These are phyloP conservation scores for Microtus montanus DNA, from an alignment of 2,113 vertebrate genomes.

Conservation along the genomic window DNA sequence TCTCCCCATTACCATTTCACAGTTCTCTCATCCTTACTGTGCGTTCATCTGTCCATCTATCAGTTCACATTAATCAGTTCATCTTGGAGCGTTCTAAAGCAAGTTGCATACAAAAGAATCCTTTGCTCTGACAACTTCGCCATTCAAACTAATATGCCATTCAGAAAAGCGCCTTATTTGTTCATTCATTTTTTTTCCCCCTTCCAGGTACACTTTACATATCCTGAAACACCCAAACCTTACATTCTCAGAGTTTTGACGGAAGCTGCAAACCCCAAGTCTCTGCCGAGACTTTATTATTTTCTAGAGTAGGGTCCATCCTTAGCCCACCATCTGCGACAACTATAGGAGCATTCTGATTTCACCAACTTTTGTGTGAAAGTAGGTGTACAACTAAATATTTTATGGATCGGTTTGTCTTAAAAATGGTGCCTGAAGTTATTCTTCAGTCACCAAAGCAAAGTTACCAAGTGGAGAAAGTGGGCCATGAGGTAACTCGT, in stretches of 20 bases:
- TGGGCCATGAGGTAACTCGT: not conserved
- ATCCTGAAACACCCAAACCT: not conserved
- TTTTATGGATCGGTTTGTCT: not conserved
- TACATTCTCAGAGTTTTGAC: conserved; percentile 6
- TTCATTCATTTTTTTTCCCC: not conserved
- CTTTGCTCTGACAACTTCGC: not conserved
- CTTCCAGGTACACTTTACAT: conserved; percentile 14
- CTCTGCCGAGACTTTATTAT: not conserved
- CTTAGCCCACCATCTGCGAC: not conserved
- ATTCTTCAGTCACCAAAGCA: conserved; percentile 10
- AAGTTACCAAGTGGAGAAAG: not conserved
- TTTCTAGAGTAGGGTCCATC: not conserved
- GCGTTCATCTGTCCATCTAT: not conserved
- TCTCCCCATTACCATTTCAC: not conserved
- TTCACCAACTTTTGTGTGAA: not conserved
- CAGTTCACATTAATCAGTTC: not conserved
- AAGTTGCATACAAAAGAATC: not conserved
- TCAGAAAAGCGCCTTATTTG: conserved; percentile 44
- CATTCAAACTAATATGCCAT: not conserved
- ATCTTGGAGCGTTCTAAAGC: not conserved
- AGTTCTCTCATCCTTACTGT: not conserved
- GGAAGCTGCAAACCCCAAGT: not conserved
- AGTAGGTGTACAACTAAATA: not conserved
- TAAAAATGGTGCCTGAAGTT: conserved; percentile 8
- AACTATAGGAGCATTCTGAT: not conserved